These are phyloP conservation scores for Protomyctophum bolini DNA, from an alignment of 2,113 vertebrate species.

Conservation along the genomic window DNA sequence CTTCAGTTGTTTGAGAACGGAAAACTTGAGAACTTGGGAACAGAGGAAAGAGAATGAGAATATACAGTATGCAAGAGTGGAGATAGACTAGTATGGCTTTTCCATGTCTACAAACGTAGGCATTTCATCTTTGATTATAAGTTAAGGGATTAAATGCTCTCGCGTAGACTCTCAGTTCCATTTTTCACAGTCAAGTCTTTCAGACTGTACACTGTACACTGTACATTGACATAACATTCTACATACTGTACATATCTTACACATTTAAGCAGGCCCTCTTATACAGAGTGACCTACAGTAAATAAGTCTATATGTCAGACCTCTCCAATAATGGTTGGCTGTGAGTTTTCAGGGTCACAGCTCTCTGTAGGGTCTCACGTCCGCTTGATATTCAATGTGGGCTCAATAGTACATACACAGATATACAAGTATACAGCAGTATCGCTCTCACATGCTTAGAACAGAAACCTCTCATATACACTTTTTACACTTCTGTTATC, in stretches of 20 bases:
- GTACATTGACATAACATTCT: not conserved
- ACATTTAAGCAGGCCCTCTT: constrained; percentile 37
- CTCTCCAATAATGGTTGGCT: not conserved
- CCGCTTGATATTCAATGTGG: too few relatives aligned
- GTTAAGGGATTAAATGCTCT: constrained; percentile 31
- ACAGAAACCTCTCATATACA: constrained; percentile 23
- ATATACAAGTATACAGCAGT: not conserved
- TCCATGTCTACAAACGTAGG: constrained; percentile 42
- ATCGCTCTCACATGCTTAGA: constrained; percentile 19
- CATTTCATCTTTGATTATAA: constrained; percentile 57
- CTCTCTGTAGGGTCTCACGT: too few relatives aligned
- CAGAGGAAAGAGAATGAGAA: constrained; percentile 38
- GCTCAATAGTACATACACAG: too few relatives aligned
- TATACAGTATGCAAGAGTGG: too few relatives aligned
- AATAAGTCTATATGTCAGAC: not conserved
- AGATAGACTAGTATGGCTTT: constrained; percentile 57
- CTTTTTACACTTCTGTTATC: constrained; percentile 31
- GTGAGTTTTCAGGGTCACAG: too few relatives aligned
- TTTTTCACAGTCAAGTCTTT: constrained; percentile 4
- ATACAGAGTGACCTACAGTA: constrained; percentile 26
- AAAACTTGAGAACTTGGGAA: not conserved
- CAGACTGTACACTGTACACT: not conserved
- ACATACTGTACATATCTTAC: constrained; percentile 30
- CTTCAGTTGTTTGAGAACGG: too few relatives aligned
- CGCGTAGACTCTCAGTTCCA: not conserved